Evolutionary conservation across 2,888 invertebrate genomes (phyloP), one percentile per base, ranked within the genome.

Genomic region (Catocala sponsa): DNA sequence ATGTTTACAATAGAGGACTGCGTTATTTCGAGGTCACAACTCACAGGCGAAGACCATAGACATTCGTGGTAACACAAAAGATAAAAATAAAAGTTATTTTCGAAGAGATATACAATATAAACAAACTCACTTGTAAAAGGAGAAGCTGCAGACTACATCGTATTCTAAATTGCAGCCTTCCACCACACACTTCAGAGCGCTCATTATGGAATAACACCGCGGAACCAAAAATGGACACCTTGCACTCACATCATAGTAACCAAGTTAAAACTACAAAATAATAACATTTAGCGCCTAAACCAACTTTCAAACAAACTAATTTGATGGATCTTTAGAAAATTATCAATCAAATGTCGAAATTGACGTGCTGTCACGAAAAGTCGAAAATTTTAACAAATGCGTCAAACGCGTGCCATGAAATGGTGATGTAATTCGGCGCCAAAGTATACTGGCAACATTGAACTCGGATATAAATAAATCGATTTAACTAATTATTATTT

Each of bases 281-380:
- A 83, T 86, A 87, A 84, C 86, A 88, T 91, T 93, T 92, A 93
- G 93, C 91, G 91, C 91, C 88, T 85, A 92, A 92, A 92, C 91
- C 88, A 91, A 90, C 91, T 94, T 92, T 91, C 92, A 93, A 93
- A 93, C 94, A 92, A 92, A 92, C 93, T 92, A 93, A 91, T 79
- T 92, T 94, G 94, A 94, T 94, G 90, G 91, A 79, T 91, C 92
- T 89, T 89, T 88, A 87, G 90, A 93, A 93, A 94, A 94, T 94
- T 94, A 94, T 94, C 94, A 94, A 93, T 94, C 94, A 94, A 94
- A 94, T 91, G 94, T 94, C 94, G 91, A 92, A 94, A 94, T 92
- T 94, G 94, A 94, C 94, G 93, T 94, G 90, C 92, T 93, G 94
- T 94, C 94, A 94, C 91, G 91, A 92, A 94, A 94, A 92, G 92